Conservation (phyloP, 2,797 vertebrate genomes). For the Merluccius polli region DNA sequence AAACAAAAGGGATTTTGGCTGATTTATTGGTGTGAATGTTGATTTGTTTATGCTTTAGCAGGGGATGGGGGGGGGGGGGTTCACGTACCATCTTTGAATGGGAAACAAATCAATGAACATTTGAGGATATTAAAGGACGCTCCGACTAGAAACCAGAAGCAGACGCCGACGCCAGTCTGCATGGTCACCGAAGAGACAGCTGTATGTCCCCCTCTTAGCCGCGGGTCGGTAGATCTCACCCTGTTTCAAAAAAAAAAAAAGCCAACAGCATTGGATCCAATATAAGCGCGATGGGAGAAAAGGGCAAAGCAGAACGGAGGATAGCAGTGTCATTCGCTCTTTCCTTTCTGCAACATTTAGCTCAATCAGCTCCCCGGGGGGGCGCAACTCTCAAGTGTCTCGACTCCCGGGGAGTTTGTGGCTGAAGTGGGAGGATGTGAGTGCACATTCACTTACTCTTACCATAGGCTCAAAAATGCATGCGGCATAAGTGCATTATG, state of each 20-base stretch:
- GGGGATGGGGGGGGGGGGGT: too few relatives aligned
- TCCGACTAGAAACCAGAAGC: not conserved
- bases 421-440: conserved; percentile 56
- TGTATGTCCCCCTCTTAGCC: not conserved
- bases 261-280: not conserved
- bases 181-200: too few relatives aligned
- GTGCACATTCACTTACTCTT: conserved; percentile 51
- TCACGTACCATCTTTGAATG: conserved; percentile 23
- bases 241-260: not conserved
- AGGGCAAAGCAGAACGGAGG: not conserved
- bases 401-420: conserved; percentile 50
- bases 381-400: conserved; percentile 49
- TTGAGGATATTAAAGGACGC: too few relatives aligned
- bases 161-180: not conserved
- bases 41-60: too few relatives aligned
- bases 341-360: conserved; percentile 65
- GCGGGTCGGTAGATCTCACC: not conserved
- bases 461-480: conserved; percentile 67
- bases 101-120: too few relatives aligned
- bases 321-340: not conserved
- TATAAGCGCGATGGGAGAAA: not conserved
- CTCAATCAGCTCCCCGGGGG: conserved; percentile 66
- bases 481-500: conserved; percentile 56
- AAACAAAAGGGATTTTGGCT: too few relatives aligned
- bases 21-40: too few relatives aligned